Evolutionary conservation across 2,888 invertebrate genomes (phyloP), one percentile per base, ranked within the genome.

Genomic region (Drosophila parthenogenetica): DNA sequence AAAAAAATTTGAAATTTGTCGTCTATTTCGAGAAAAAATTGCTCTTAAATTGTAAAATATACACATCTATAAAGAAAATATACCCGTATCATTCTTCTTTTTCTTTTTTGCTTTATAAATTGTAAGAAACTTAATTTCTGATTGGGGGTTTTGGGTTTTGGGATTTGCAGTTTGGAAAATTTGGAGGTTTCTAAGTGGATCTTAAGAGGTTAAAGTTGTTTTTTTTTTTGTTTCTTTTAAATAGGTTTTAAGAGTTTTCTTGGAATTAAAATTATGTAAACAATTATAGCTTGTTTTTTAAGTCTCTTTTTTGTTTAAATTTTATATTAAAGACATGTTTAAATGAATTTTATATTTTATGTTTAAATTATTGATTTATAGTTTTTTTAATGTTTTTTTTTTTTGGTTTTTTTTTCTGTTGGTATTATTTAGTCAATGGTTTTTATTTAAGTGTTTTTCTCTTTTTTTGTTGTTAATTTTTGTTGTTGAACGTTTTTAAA

Each of bases 81-180:
- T 85, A 85, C 87, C 84, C 87, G 83, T 83, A 79, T 85, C 51
- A 51, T 77, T 73, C 46, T 39, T 29, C 37, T 73, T 71, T 55
- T 48, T 35, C 19, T 37, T 73, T 71, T 54, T 48, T 35, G 25
- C 32, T 70, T 71, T 53, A 45, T 73, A 46, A 73, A 76, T 71
- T 87, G 83, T 82, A 89, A 87, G 87, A 81, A 89, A 80, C 68
- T 80, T 55, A 78, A 76, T 76, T 74, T 72, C 66, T 65, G 77
- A 54, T 43, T 60, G 53, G 8, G 29, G 8, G 29, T 0, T 29
- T 29, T 19, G 19, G 19, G 19, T 3, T 7, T 29, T 1, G 60
- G 65, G 67, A 49, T 3, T 64, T 55, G 46, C 19, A 62, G 63
- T 14, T 60, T 59, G 66, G 55, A 62, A 58, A 29, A 50, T 53